These are phyloP conservation scores for Microtus ochrogaster DNA, from an alignment of 2,113 vertebrate species.

Conservation along the genomic window DNA sequence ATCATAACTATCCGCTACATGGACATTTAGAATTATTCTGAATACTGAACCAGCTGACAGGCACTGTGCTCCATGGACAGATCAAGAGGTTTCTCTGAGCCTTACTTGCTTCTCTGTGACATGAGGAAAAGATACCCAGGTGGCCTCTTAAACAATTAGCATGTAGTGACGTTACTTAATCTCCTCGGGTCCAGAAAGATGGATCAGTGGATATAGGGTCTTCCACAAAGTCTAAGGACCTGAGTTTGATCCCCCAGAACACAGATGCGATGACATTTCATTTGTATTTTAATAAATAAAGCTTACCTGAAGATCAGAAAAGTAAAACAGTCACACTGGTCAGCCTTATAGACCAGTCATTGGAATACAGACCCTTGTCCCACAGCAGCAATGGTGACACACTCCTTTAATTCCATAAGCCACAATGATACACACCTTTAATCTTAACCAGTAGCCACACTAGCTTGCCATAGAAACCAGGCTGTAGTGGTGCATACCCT, in stretches of 20 bases:
- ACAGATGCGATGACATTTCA: no score
- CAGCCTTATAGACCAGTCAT: no score
- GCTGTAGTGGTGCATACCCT: no score
- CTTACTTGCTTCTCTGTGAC: background rate
- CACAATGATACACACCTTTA: no score
- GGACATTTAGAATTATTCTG: slow-evolving; percentile 29
- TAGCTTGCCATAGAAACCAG: no score
- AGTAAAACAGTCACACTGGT: no score
- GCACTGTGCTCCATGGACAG: background rate
- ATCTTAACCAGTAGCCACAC: no score
- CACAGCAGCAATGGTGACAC: no score
- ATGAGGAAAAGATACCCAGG: background rate
- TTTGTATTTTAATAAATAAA: no score
- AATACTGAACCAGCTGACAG: background rate
- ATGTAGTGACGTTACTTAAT: background rate
- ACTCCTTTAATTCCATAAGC: no score
- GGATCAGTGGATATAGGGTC: background rate
- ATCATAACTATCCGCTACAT: background rate
- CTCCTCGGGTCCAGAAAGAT: background rate
- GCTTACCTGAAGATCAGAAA: no score
- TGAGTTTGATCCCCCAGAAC: background rate
- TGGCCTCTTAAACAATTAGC: background rate
- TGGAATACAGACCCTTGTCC: no score
- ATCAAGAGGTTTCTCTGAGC: background rate
- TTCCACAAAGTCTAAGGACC: background rate